Evolutionary conservation across 2,888 invertebrate genomes (phyloP).

Genomic region (Seira ritae): DNA sequence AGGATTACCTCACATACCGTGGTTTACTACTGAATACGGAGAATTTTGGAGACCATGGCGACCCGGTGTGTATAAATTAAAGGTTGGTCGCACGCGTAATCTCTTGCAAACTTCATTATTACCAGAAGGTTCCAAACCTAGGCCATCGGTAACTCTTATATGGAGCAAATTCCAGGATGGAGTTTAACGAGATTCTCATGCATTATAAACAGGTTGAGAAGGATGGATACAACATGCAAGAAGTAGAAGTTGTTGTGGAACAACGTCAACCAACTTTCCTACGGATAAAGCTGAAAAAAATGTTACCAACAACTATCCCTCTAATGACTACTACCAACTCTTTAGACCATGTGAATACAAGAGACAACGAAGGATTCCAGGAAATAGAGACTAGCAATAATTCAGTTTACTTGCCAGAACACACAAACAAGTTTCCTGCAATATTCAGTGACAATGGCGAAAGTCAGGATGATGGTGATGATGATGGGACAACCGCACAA

Average conservation of each 20-base stretch:
- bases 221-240: constrained; percentile 32
- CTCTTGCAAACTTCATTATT: constrained; percentile 3
- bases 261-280: constrained; percentile 37
- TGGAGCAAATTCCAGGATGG: too few species aligned
- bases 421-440: too few species aligned
- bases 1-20: constrained; percentile 41
- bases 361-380: constrained; percentile 28
- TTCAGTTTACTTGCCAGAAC: not conserved
- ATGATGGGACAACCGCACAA: not conserved
- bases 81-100: constrained; percentile 43
- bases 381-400: constrained; percentile 20
- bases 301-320: not conserved
- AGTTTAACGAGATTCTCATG: not conserved
- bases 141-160: too few species aligned
- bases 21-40: constrained; percentile 76
- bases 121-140: too few species aligned
- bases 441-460: not conserved
- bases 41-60: constrained; percentile 79
- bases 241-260: constrained; percentile 27
- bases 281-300: constrained; percentile 33
- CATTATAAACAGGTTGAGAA: constrained; percentile 38
- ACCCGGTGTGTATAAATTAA: constrained; percentile 77
- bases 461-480: not conserved
- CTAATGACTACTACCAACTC: constrained; percentile 10
- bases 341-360: not conserved